phyloP scores from a whole-genome alignment of 2,797 vertebrate species.

The Coregonus ussuriensis region DNA sequence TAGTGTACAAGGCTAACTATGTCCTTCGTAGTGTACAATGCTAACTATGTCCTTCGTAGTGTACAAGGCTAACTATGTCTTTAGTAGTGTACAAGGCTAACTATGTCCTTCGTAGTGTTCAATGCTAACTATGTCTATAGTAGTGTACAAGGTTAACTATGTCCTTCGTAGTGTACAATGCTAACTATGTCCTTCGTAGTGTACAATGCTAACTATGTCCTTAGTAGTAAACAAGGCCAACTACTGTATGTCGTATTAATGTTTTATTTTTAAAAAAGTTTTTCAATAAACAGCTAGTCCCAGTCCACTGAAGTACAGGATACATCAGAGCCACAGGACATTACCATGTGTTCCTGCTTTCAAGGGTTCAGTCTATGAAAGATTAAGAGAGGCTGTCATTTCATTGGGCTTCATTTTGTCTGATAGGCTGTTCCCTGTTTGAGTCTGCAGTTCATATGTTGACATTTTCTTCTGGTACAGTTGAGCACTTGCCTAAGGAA shows the following conservation, averaged over 20 bases:
- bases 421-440: constrained; percentile 19
- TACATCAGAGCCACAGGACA: background rate
- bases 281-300: background rate
- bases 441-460: constrained; percentile 13
- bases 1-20: too few relatives aligned
- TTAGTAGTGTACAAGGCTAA: too few relatives aligned
- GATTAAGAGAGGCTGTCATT: constrained; percentile 32
- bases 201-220: too few relatives aligned
- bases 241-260: background rate
- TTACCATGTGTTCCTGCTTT: background rate
- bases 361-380: constrained; percentile 17
- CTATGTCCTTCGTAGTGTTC: too few relatives aligned
- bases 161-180: too few relatives aligned
- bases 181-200: too few relatives aligned
- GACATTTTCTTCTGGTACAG: constrained; percentile 26
- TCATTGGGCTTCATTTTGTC: background rate
- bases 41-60: too few relatives aligned
- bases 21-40: too few relatives aligned
- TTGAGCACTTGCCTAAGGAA: constrained; percentile 18
- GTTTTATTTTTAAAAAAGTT: background rate
- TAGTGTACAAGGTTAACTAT: too few relatives aligned
- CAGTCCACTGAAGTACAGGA: background rate
- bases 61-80: too few relatives aligned
- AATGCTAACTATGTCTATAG: too few relatives aligned
- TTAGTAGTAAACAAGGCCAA: too few relatives aligned